These are phyloP conservation scores for Procambarus virginalis DNA, from an alignment of 1,140 invertebrate species.

Conservation along the genomic window DNA sequence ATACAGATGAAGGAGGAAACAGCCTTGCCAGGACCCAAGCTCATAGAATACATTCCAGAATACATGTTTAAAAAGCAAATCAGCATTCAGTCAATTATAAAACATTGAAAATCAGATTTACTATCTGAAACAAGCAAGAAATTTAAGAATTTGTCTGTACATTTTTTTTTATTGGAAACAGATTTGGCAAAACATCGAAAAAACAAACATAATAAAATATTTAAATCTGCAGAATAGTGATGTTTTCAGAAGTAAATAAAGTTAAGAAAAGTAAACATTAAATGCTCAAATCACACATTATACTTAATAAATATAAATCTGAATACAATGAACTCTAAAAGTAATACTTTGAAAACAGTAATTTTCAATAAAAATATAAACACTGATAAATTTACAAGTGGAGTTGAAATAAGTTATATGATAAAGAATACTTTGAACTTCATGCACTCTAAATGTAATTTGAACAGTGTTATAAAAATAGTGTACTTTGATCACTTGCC, in stretches of 20 bases:
- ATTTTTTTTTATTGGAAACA: slow-evolving; percentile 19
- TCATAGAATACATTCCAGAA: slow-evolving; percentile 13
- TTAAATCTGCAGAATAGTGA: slow-evolving; percentile 5
- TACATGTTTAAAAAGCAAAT: slow-evolving; percentile 8
- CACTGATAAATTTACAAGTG: slow-evolving; percentile 18
- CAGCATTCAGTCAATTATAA: slow-evolving; percentile 3
- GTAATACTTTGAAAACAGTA: slow-evolving; percentile 11
- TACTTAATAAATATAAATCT: slow-evolving; percentile 9
- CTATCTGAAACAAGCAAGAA: slow-evolving; percentile 29
- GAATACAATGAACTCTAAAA: slow-evolving; percentile 4
- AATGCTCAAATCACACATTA: slow-evolving; percentile 7
- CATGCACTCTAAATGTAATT: slow-evolving; percentile 39
- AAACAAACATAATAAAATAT: slow-evolving; percentile 6
- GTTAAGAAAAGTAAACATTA: background rate
- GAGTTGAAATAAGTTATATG: slow-evolving; percentile 12
- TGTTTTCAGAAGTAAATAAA: background rate
- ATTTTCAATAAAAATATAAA: background rate
- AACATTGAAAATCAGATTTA: background rate
- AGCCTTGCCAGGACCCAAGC: slow-evolving; percentile 45
- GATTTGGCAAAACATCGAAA: background rate
- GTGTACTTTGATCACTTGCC: slow-evolving; percentile 55
- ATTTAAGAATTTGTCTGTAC: background rate
- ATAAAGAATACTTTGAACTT: slow-evolving; percentile 27
- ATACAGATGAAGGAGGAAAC: background rate
- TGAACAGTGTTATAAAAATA: slow-evolving; percentile 30